Percentiles rank a stretch among this genome's conserved stretches.
phyloP scores from a whole-genome alignment of 2,888 invertebrate genomes.

The Nomada lathburiana region DNA sequence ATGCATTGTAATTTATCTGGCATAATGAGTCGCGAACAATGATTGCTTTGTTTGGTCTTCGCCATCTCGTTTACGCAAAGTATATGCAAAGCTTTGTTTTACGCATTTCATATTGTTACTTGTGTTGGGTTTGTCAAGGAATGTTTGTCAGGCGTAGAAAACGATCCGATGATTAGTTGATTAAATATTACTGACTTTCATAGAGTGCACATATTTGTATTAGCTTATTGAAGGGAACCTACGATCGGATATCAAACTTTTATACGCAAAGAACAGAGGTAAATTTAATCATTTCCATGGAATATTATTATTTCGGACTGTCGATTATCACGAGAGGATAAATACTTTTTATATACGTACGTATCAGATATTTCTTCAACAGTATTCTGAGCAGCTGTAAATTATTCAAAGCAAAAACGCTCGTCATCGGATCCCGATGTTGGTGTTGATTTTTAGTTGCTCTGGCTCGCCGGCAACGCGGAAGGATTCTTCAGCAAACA shows the following conservation, averaged over 20 bases:
- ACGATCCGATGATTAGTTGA: background rate
- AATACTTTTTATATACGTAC: background rate
- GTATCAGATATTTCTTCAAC: no score
- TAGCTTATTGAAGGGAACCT: no score
- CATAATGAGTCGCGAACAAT: conserved; percentile 16
- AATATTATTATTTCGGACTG: no score
- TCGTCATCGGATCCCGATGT: conserved; percentile 24
- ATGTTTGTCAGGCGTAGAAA: background rate
- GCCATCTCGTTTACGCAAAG: conserved; percentile 7
- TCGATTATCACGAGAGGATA: background rate
- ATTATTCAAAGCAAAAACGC: background rate
- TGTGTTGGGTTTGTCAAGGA: background rate
- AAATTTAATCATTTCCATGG: no score
- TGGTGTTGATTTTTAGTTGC: conserved; percentile 38
- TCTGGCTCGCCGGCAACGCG: conserved; percentile 54
- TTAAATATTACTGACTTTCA: background rate
- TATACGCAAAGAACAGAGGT: no score
- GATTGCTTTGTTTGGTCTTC: conserved; percentile 15
- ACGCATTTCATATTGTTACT: conserved; percentile 12
- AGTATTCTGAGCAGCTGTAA: conserved; percentile 1
- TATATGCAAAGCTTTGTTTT: conserved; percentile 14
- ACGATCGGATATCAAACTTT: no score
- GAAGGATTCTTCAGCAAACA: conserved; percentile 46
- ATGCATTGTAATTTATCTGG: conserved; percentile 19
- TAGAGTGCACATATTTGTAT: no score